These are phyloP conservation scores for Pseudotriccus pelzelni DNA, from an alignment of 2,797 vertebrate genomes.

Conservation along the genomic window DNA sequence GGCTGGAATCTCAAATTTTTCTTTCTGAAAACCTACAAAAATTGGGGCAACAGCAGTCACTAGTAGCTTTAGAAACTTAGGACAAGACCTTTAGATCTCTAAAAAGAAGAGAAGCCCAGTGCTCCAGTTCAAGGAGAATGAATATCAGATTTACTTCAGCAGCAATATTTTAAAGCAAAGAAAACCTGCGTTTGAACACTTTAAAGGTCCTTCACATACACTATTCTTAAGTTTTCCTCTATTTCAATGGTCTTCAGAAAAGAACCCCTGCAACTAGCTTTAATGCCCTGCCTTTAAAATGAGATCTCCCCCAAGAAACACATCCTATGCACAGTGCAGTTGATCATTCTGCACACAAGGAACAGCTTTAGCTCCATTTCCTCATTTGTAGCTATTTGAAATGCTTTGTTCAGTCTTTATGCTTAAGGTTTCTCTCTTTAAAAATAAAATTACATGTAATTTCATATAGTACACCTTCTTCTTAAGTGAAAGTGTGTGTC, in stretches of 20 bases:
- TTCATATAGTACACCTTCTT: background rate
- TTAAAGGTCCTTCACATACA: conserved; percentile 16
- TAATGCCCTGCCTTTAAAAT: conserved; percentile 8
- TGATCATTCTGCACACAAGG: background rate
- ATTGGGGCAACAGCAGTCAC: conserved; percentile 28
- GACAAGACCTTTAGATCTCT: conserved; percentile 54
- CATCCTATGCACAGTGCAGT: background rate
- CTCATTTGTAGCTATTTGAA: background rate
- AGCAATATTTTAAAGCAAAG: conserved; percentile 43
- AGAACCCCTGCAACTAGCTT: conserved; percentile 37
- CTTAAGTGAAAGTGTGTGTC: background rate
- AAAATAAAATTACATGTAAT: background rate
- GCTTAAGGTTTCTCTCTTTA: background rate
- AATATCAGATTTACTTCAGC: conserved; percentile 44
- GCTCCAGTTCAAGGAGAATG: conserved; percentile 17
- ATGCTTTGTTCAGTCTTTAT: background rate
- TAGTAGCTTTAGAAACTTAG: conserved; percentile 36
- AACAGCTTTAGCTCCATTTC: background rate
- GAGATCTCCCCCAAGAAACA: conserved; percentile 30
- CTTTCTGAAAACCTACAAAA: conserved; percentile 26
- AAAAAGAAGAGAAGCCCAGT: conserved; percentile 15
- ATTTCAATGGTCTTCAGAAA: conserved; percentile 20
- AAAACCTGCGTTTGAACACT: conserved; percentile 33
- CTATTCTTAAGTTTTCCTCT: conserved; percentile 36
- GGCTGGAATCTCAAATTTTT: background rate